Base-by-base conservation (phyloP, 1,140 invertebrate species). In the Tenebrio molitor region DNA sequence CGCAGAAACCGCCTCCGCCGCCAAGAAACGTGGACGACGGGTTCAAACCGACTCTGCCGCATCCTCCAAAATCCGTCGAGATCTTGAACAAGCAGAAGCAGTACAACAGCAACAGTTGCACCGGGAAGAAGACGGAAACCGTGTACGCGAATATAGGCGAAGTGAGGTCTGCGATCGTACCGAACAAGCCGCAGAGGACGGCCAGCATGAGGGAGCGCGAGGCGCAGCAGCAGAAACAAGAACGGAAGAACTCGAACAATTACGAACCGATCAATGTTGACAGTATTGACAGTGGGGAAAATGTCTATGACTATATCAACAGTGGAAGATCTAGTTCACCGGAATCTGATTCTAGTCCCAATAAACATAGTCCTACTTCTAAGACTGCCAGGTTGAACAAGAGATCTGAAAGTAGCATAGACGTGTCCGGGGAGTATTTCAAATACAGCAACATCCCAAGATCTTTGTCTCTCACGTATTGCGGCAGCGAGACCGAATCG, bases 141-240 rank as follows among this genome's bases (percentile, higher is more conserved):
- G 91, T 93, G 81, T 93, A 93, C 82, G 91, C 91, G 65, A 93
- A 93, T 86, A 87, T 93, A 84, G 91, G 90, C 81, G 92, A 93
- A 84, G 91, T 93, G 42, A 86, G 92, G 81, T 91, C 90, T 80
- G 88, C 88, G 6, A 87, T 94, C 63, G 90, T 91, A 44, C 91
- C 90, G 6, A 82, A 89, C 29, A 95, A 95, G 83, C 93, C 93
- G 4, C 91, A 93, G 80, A 85, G 93, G 74, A 93, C 92, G 14
- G 91, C 92, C 4, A 94, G 92, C 80, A 92, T 94, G 90, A 86
- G 92, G 77, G 92, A 93, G 81, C 82, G 89, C 58, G 89, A 90
- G 80, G 88, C 88, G 3, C 87, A 87, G 74, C 80, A 89, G 75
- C 88, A 89, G 77, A 82, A 89, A 64, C 84, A 88, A 25, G 83